Evolutionary conservation across 1,140 invertebrate species (phyloP).

Genomic region (Planococcus citri): DNA sequence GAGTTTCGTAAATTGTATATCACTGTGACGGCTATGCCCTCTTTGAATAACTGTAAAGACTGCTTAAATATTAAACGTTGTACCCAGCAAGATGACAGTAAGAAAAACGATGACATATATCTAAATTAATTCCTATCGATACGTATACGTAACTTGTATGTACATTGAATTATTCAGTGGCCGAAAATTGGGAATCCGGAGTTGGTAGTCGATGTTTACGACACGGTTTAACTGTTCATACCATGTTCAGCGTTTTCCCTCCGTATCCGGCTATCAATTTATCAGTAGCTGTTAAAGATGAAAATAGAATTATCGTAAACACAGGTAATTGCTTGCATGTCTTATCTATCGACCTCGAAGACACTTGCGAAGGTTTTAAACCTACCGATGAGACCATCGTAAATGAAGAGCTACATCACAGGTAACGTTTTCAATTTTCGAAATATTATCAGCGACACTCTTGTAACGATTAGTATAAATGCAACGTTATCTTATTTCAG

Average conservation of each 20-base stretch:
- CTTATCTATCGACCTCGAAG: conserved; percentile 40
- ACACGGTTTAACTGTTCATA: conserved; percentile 55
- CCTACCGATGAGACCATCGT: conserved; percentile 23
- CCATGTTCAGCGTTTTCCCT: conserved; percentile 50
- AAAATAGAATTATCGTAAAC: conserved; percentile 52
- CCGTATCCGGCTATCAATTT: conserved; percentile 52
- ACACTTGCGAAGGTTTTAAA: conserved; percentile 23
- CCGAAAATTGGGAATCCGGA: conserved; percentile 45
- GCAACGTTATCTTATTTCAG: background rate
- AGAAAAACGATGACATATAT: conserved; percentile 25
- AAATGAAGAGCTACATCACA: conserved; percentile 22
- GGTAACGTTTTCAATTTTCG: conserved; percentile 17
- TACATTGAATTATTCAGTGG: conserved; percentile 35
- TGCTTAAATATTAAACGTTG: conserved; percentile 44
- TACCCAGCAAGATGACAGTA: conserved; percentile 47
- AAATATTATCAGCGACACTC: too few species aligned
- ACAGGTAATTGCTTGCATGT: conserved; percentile 58
- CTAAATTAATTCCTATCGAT: conserved; percentile 17
- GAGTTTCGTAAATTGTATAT: conserved; percentile 38
- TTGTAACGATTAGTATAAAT: too few species aligned
- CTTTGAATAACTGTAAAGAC: conserved; percentile 45
- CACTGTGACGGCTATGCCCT: conserved; percentile 44
- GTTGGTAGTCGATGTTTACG: conserved; percentile 45
- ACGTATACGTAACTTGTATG: conserved; percentile 13
- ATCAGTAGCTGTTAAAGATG: conserved; percentile 45